Conservation (phyloP, 1,140 invertebrate species). For the Drosophila parabipectinata region DNA sequence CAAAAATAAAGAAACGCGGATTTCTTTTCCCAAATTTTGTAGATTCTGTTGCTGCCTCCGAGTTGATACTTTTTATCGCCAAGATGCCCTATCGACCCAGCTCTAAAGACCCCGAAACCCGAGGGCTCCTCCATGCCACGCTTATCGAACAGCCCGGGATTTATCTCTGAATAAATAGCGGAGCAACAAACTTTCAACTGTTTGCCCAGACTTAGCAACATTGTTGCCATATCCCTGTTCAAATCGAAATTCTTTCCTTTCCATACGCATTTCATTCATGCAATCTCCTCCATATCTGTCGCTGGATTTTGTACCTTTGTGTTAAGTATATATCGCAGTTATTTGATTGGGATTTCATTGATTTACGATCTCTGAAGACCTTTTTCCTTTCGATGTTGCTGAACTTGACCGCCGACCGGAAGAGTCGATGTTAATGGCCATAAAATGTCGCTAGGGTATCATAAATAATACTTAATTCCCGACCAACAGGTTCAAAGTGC, state of each 20-base stretch:
- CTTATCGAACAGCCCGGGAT: conserved; percentile 59
- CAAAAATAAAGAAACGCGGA: conserved; percentile 29
- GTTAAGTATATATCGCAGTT: conserved; percentile 12
- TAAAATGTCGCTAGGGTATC: conserved; percentile 43
- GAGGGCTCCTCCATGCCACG: conserved; percentile 28
- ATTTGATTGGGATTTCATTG: conserved; percentile 55
- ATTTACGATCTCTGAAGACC: conserved; percentile 57
- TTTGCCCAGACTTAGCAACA: conserved; percentile 76
- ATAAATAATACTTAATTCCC: conserved; percentile 40
- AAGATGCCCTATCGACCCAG: conserved; percentile 65
- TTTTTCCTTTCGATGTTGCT: conserved; percentile 8
- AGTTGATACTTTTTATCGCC: conserved; percentile 54
- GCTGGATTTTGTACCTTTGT: conserved; percentile 41
- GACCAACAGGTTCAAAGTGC: conserved; percentile 56
- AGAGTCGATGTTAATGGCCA: conserved; percentile 52
- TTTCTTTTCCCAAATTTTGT: conserved; percentile 33
- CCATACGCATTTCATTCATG: conserved; percentile 45
- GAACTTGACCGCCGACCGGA: conserved; percentile 28
- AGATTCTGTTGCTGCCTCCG: conserved; percentile 29
- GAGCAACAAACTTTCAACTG: conserved; percentile 68
- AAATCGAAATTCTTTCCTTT: conserved; percentile 27
- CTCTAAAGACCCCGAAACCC: background rate
- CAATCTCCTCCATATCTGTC: conserved; percentile 44
- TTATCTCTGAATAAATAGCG: conserved; percentile 67
- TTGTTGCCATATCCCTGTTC: conserved; percentile 62